phyloP scores from a whole-genome alignment of 2,888 invertebrate genomes.

The Herminia tarsipennalis region DNA sequence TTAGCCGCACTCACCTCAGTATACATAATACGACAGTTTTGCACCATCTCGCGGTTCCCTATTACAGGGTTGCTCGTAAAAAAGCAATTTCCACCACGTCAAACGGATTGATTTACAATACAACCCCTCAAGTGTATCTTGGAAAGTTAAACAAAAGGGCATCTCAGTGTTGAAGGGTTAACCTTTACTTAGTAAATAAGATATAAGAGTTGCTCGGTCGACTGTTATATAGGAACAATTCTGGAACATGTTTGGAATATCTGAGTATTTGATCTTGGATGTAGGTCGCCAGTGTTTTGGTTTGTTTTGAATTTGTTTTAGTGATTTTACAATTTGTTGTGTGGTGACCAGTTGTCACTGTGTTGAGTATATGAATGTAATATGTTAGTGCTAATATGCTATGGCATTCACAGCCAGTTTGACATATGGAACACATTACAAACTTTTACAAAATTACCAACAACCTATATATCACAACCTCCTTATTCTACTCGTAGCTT shows the following conservation, averaged over 20 bases:
- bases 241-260: constrained; percentile 5
- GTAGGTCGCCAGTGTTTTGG: not conserved
- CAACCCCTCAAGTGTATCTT: constrained; percentile 57
- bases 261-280: constrained; percentile 1
- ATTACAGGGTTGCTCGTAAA: constrained; percentile 53
- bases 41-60: constrained; percentile 16
- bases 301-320: not conserved
- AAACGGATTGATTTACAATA: constrained; percentile 74
- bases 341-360: too few species aligned
- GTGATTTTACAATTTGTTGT: not conserved
- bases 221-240: constrained; percentile 9
- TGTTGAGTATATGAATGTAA: too few species aligned
- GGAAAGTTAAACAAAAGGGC: constrained; percentile 48
- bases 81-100: constrained; percentile 68
- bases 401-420: too few species aligned
- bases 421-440: too few species aligned
- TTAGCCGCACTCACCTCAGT: not conserved
- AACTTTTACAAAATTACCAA: too few species aligned
- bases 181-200: constrained; percentile 47
- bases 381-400: too few species aligned
- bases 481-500: too few species aligned
- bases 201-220: constrained; percentile 27
- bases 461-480: too few species aligned
- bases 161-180: constrained; percentile 40
- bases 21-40: constrained; percentile 9